phyloP scores from a whole-genome alignment of 2,888 invertebrate species.

The Pollenia amentaria region DNA sequence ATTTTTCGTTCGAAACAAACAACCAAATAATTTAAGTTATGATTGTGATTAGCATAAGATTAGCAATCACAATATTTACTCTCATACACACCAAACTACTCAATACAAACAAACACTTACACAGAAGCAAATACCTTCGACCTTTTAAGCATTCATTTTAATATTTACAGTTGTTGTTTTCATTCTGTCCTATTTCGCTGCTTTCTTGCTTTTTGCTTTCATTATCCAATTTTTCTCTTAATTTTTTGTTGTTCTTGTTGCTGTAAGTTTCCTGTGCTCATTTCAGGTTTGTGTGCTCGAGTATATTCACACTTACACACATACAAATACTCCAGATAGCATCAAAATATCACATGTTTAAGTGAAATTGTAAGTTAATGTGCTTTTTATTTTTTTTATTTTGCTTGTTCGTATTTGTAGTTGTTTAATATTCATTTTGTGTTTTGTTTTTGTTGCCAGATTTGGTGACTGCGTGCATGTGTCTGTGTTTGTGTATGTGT shows the following conservation, averaged over 20 bases:
- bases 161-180: conserved; percentile 50
- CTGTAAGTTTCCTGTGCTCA: conserved; percentile 49
- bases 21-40: conserved; percentile 64
- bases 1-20: conserved; percentile 26
- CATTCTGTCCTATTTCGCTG: conserved; percentile 15
- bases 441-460: conserved; percentile 29
- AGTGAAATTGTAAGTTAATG: conserved; percentile 70
- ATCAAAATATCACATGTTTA: conserved; percentile 71
- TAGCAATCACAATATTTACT: conserved; percentile 37
- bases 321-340: conserved; percentile 57
- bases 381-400: conserved; percentile 51
- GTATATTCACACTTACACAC: conserved; percentile 17
- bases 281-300: conserved; percentile 1
- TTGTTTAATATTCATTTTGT: conserved; percentile 16
- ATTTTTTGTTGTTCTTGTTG: conserved; percentile 15
- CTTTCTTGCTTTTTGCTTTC: conserved; percentile 31
- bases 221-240: conserved; percentile 47
- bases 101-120: conserved; percentile 1
- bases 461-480: conserved; percentile 17
- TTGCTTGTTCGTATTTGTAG: conserved; percentile 16
- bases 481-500: not conserved
- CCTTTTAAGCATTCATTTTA: conserved; percentile 60
- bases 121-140: conserved; percentile 17
- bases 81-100: conserved; percentile 1
- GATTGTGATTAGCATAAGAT: conserved; percentile 61